Conservation (phyloP, 2,888 invertebrate genomes). For the Apamea sordens region DNA sequence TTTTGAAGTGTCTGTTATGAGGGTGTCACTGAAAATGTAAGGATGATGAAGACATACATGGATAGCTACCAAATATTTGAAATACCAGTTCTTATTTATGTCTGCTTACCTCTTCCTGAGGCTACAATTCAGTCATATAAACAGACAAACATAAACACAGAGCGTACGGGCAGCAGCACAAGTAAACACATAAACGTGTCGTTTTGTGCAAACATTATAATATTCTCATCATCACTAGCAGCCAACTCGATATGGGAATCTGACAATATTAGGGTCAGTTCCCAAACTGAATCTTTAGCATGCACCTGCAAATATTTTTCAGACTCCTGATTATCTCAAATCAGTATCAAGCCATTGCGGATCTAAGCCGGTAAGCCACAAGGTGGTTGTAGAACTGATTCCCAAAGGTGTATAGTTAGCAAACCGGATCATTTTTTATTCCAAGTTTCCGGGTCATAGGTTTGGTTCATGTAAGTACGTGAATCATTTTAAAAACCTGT, state of each 20-base stretch:
- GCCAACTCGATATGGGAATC: not conserved
- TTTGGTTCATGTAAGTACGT: too few relatives aligned
- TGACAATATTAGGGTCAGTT: not conserved
- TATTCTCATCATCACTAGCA: slow-evolving; percentile 10
- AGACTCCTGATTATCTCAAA: too few relatives aligned
- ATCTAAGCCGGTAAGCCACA: too few relatives aligned
- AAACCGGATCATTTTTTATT: too few relatives aligned
- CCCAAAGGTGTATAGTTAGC: too few relatives aligned
- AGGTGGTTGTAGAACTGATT: too few relatives aligned
- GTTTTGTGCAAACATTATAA: slow-evolving; percentile 7
- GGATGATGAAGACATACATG: not conserved
- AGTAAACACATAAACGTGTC: slow-evolving; percentile 15
- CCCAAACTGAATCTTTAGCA: not conserved
- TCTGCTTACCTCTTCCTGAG: slow-evolving; percentile 15
- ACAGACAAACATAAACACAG: slow-evolving; percentile 27
- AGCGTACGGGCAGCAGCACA: not conserved
- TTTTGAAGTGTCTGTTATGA: not conserved
- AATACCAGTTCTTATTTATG: not conserved
- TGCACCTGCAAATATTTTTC: not conserved
- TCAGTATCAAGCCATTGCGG: too few relatives aligned
- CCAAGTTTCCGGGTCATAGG: too few relatives aligned
- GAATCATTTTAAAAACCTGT: too few relatives aligned
- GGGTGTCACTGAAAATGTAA: not conserved
- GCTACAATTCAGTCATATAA: slow-evolving; percentile 9
- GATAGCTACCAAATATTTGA: not conserved